phyloP scores from a whole-genome alignment of 2,113 vertebrate species.

The Petroica traversi region DNA sequence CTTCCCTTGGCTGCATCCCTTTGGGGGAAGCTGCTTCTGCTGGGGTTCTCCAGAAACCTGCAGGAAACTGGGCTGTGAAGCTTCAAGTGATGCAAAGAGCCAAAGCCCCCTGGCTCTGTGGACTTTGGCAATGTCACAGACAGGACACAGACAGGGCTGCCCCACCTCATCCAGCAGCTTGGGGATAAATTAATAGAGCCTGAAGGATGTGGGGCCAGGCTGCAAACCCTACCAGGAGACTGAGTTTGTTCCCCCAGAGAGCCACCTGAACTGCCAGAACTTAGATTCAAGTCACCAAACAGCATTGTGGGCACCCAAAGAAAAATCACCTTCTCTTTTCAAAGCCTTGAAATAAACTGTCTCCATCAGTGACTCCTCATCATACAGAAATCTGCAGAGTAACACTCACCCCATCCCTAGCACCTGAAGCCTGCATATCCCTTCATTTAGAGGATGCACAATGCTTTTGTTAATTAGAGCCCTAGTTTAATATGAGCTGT shows the following conservation, averaged over 20 bases:
- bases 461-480: slow-evolving; percentile 63
- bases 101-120: rapidly evolving
- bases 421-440: not conserved
- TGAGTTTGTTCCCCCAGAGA: not conserved
- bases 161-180: not conserved
- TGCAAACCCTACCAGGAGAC: not conserved
- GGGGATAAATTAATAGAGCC: not conserved
- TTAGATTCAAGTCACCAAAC: not conserved
- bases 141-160: rapidly evolving
- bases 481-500: slow-evolving; percentile 63
- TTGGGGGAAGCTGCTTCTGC: not conserved
- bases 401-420: not conserved
- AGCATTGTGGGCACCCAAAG: not conserved
- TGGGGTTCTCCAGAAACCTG: not conserved
- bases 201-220: rapidly evolving
- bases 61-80: not conserved
- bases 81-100: not conserved
- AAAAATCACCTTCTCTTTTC: not conserved
- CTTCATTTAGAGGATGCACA: slow-evolving; percentile 33
- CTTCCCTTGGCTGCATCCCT: not conserved
- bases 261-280: not conserved
- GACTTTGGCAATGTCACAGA: rapidly evolving
- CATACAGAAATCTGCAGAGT: not conserved
- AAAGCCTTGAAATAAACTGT: not conserved
- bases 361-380: not conserved